These are phyloP conservation scores for Oryzias celebensis DNA, from an alignment of 2,113 vertebrate genomes.

Conservation along the genomic window DNA sequence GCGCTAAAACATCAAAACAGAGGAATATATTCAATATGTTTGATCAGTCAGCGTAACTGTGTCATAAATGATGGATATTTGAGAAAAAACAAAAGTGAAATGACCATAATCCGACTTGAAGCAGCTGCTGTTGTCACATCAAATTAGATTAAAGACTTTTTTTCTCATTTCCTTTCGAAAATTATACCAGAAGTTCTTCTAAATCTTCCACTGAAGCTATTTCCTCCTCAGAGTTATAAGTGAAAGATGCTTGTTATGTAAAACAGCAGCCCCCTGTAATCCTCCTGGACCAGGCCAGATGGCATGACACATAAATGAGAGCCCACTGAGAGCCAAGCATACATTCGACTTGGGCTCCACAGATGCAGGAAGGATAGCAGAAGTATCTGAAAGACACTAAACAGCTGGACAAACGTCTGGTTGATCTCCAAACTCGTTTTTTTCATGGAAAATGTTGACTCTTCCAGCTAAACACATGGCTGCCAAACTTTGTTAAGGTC, in stretches of 20 bases:
- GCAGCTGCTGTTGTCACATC: too few relatives aligned
- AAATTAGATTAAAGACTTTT: background rate
- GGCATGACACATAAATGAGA: background rate
- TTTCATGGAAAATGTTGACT: conserved; percentile 2
- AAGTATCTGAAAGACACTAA: conserved; percentile 4
- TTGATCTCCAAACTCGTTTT: background rate
- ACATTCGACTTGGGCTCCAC: background rate
- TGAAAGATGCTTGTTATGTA: background rate
- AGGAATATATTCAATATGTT: too few relatives aligned
- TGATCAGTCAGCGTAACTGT: too few relatives aligned
- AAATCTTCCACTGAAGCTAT: too few relatives aligned
- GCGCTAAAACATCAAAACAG: too few relatives aligned
- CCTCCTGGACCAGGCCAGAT: background rate
- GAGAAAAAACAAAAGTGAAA: too few relatives aligned
- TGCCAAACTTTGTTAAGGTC: background rate
- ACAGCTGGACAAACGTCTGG: conserved; percentile 6
- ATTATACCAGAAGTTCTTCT: background rate
- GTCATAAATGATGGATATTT: too few relatives aligned
- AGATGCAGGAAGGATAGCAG: background rate
- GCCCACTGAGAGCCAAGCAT: background rate
- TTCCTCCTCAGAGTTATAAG: background rate
- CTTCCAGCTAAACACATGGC: background rate
- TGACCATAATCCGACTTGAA: too few relatives aligned
- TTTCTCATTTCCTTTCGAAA: background rate
- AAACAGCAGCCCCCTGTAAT: background rate